A percentile compares a stretch with the other conserved stretches of the same genome.
phyloP scores from a whole-genome alignment of 2,113 vertebrate genomes.

The Myrmecophaga tridactyla region DNA sequence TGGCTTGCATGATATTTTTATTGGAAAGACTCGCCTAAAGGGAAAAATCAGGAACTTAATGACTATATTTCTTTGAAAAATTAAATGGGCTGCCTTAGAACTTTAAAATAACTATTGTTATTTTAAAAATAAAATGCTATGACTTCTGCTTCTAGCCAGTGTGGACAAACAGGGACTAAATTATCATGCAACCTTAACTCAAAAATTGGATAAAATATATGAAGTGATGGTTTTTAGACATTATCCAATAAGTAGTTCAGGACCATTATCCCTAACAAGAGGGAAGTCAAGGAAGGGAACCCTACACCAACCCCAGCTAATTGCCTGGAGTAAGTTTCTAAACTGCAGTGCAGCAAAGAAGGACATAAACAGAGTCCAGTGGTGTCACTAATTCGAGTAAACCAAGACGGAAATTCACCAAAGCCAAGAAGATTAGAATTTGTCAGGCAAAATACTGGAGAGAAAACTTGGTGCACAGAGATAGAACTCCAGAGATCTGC shows the following conservation, averaged over 20 bases:
- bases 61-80: neutral
- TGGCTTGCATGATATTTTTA: slow-evolving; percentile 5
- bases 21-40: neutral
- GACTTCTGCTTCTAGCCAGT: neutral
- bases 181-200: neutral
- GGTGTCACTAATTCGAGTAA: neutral
- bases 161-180: neutral
- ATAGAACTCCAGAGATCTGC: neutral
- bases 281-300: neutral
- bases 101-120: neutral
- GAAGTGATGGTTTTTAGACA: neutral
- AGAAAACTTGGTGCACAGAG: neutral
- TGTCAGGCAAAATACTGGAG: neutral
- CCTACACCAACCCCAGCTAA: neutral
- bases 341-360: neutral
- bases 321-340: neutral
- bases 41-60: neutral
- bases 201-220: neutral
- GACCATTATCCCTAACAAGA: neutral
- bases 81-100: neutral
- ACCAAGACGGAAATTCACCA: neutral
- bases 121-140: neutral
- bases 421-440: neutral
- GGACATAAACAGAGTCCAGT: neutral
- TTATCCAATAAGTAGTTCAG: neutral